Evolutionary conservation across 2,888 invertebrate genomes (phyloP).

Genomic region (Callyntrura guangdongensis): DNA sequence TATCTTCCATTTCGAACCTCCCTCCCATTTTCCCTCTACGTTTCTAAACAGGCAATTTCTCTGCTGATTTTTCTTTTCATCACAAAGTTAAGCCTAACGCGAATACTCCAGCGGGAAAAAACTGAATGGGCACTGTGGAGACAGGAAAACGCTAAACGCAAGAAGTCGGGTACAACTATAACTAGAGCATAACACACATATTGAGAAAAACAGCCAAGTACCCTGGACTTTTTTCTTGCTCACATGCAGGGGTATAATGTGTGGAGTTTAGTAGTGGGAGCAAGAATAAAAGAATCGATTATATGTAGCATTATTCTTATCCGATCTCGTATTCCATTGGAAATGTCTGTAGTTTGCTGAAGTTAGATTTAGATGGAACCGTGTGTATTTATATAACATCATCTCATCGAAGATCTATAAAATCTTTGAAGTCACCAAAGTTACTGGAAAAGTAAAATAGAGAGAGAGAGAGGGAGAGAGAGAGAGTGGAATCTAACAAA

Average conservation of each 20-base stretch:
- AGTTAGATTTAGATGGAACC: not conserved
- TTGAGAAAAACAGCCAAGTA: slow-evolving; percentile 8
- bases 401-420: slow-evolving; percentile 12
- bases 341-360: not conserved
- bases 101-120: not conserved
- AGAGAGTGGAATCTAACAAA: not conserved
- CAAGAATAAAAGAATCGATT: slow-evolving; percentile 15
- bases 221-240: not conserved
- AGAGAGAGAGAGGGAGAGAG: not conserved
- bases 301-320: not conserved
- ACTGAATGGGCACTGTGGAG: not conserved
- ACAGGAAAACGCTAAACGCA: not conserved
- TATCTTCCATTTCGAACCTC: too few species aligned
- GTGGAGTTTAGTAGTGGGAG: not conserved
- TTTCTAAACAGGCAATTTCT: not conserved
- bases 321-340: not conserved
- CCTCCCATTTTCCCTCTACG: not conserved
- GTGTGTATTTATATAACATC: not conserved
- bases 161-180: not conserved
- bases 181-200: not conserved
- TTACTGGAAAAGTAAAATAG: too few species aligned
- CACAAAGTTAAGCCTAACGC: not conserved
- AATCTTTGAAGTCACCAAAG: not conserved
- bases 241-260: too few species aligned
- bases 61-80: not conserved